These are phyloP conservation scores for Sciurus niger DNA, from an alignment of 2,113 vertebrate genomes.

Conservation along the genomic window DNA sequence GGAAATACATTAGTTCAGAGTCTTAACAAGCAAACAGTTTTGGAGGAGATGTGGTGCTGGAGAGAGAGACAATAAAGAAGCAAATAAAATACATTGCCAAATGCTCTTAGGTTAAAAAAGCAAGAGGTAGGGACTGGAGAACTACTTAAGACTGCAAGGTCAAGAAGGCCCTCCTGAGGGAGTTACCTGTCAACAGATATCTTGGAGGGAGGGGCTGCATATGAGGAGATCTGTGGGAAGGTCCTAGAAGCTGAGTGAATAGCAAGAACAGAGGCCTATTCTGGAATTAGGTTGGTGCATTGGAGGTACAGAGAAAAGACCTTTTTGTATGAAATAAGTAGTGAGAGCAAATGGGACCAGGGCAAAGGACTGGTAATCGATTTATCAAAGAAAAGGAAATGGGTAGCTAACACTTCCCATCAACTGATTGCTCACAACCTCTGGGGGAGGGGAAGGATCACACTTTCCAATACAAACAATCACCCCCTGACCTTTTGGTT, in stretches of 20 bases:
- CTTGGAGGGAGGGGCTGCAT: neutral
- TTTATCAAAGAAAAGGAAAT: no score
- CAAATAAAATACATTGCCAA: neutral
- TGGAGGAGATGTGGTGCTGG: neutral
- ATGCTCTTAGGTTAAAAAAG: neutral
- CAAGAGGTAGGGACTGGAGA: neutral
- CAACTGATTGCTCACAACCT: no score
- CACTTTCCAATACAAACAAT: no score
- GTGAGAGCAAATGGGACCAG: neutral
- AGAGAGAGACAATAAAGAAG: neutral
- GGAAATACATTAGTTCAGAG: neutral
- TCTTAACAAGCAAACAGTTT: neutral
- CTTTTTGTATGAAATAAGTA: neutral
- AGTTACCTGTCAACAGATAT: neutral
- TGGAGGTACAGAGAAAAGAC: neutral
- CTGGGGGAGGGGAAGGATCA: no score
- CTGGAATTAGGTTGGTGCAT: neutral
- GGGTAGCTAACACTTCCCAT: no score
- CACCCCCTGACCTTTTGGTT: no score
- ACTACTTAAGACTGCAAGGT: neutral
- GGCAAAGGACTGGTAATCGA: no score
- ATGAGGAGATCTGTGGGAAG: neutral
- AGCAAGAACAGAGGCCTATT: neutral
- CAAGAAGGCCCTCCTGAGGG: neutral
- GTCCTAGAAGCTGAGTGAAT: neutral